Evolutionary conservation across 2,113 vertebrate species (phyloP), one percentile per base, ranked within the genome.

Genomic region (Sebastes fasciatus): DNA sequence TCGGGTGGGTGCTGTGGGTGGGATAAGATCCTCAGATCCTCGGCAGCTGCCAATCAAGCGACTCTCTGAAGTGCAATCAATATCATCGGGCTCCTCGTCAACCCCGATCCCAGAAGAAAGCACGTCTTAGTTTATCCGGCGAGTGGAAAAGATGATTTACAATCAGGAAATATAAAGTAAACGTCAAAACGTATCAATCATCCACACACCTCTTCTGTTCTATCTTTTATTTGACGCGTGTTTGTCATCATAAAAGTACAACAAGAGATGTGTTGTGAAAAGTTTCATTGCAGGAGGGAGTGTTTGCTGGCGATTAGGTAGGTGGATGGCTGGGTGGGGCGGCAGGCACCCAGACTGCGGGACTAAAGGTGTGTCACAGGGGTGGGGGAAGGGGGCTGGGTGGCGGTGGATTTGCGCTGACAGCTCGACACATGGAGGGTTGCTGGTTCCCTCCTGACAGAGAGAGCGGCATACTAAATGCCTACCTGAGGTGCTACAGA

Each of bases 401-500:
- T 14, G 58, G 17, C 46, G 74, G 77, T 73, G 79, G 83, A 84
- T 90, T 78, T 71, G 71, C n/a, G 5, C 66, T 93, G 93, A 94
- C 94, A 95, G 93, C 89, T 92, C 87, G 80, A 91, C 91, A 88
- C 90, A 90, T 75, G 63, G 85, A 92, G 87, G 77, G 82, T 85
- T 89, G 80, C 77, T 34, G 86, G 80, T 83, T 86, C 82, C 87
- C 92, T 75, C 90, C 81, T 93, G 92, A 91, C 91, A 92, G 89
- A 89, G 79, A 92, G 88, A 85, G 34, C 84, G 63, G 92, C 90
- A 94, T 94, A 93, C 89, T 89, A 91, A 94, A 94, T 93, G 89
- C 79, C 86, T 92, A 94, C 92, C 93, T 93, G 90, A 94, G 92
- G 94, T 92, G 92, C 86, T 91, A 91, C 93, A 94, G 93, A 94